These are phyloP conservation scores for Tautogolabrus adspersus DNA, from an alignment of 2,113 vertebrate genomes.

Conservation along the genomic window DNA sequence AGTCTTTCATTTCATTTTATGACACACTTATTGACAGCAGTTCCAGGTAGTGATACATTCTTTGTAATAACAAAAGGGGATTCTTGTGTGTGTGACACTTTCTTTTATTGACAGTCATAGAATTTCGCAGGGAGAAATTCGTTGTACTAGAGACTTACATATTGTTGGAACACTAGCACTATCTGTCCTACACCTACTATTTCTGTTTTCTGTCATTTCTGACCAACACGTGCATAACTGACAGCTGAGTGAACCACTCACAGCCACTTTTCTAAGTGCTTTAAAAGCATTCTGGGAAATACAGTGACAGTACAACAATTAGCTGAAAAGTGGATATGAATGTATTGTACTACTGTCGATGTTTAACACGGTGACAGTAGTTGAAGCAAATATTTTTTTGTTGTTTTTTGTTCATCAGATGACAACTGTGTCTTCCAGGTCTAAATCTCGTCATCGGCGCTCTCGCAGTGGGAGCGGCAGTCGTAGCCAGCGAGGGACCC, in stretches of 20 bases:
- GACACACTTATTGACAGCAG: no score
- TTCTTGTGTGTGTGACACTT: no score
- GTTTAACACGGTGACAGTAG: background rate
- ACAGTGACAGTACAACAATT: background rate
- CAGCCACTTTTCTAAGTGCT: constrained; percentile 19
- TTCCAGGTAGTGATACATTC: no score
- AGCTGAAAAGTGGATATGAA: background rate
- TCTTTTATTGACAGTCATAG: no score
- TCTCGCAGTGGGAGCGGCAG: constrained; percentile 87
- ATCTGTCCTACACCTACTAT: background rate
- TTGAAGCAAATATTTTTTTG: background rate
- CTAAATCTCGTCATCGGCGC: constrained; percentile 86
- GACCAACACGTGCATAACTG: constrained; percentile 9
- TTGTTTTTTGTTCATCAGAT: no score
- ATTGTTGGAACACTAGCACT: background rate
- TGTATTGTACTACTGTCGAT: background rate
- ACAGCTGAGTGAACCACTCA: constrained; percentile 30
- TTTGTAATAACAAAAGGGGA: no score
- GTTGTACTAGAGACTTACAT: background rate
- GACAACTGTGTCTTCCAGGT: constrained; percentile 75
- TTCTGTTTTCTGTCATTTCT: constrained; percentile 16
- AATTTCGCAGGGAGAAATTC: no score
- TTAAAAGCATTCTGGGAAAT: constrained; percentile 33
- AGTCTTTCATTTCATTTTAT: no score
- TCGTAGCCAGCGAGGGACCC: constrained; percentile 83